These are phyloP conservation scores for Charanyca ferruginea DNA, from an alignment of 2,888 invertebrate species.

Conservation along the genomic window DNA sequence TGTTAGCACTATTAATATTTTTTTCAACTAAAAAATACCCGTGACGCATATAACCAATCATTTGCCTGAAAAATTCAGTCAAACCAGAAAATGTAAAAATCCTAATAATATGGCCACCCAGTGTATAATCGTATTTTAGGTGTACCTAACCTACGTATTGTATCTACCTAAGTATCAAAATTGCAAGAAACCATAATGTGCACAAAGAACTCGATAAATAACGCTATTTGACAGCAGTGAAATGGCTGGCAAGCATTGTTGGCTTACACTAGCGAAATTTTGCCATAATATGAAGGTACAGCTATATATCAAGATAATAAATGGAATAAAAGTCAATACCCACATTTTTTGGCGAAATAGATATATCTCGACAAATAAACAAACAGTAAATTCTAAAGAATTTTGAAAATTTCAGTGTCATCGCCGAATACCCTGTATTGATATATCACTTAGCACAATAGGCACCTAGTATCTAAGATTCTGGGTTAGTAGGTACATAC, in stretches of 20 bases:
- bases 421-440: neutral
- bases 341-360: constrained; percentile 16
- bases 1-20: too few species aligned
- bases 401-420: neutral
- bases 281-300: constrained; percentile 11
- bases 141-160: too few species aligned
- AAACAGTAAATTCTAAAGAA: neutral
- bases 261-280: constrained; percentile 22
- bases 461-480: neutral
- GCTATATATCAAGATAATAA: constrained; percentile 33
- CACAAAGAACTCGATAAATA: constrained; percentile 28
- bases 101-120: too few species aligned
- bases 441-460: neutral
- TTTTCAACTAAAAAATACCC: too few species aligned
- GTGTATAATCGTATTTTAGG: too few species aligned
- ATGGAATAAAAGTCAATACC: constrained; percentile 18
- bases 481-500: neutral
- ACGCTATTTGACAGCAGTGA: constrained; percentile 12
- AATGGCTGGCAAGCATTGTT: constrained; percentile 36
- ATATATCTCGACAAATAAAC: constrained; percentile 6
- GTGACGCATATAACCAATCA: too few species aligned
- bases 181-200: neutral
- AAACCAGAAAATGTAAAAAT: too few species aligned
- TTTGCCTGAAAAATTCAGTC: too few species aligned
- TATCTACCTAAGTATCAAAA: too few species aligned